These are phyloP conservation scores for Sebastes diaconus DNA, from an alignment of 2,797 vertebrate species.

Conservation along the genomic window DNA sequence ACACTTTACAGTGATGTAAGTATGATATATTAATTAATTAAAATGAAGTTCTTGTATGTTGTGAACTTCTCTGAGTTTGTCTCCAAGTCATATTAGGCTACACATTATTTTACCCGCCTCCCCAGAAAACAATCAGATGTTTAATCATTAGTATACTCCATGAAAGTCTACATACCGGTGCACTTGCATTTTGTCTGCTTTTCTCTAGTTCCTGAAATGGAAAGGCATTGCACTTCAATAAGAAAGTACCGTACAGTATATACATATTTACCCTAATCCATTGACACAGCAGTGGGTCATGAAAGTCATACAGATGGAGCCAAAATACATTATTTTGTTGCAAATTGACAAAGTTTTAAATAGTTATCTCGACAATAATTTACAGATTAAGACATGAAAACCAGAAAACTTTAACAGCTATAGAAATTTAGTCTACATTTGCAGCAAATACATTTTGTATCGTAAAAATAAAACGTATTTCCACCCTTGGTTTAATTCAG, in stretches of 20 bases:
- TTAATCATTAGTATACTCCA: not conserved
- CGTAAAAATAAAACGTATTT: no score
- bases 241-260: not conserved
- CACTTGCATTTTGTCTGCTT: rapidly evolving
- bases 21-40: not conserved
- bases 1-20: not conserved
- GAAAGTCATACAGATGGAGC: no score
- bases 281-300: no score
- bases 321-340: no score
- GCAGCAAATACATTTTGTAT: no score
- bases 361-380: no score
- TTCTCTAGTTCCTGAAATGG: not conserved
- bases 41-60: not conserved
- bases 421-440: no score
- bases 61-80: not conserved
- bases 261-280: no score
- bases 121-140: not conserved
- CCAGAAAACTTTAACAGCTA: no score
- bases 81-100: not conserved
- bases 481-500: no score
- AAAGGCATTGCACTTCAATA: not conserved
- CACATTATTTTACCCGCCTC: not conserved
- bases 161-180: not conserved
- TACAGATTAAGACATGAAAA: no score
- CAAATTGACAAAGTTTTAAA: no score